A percentile compares a stretch with the other conserved stretches of the same genome.
Conservation (phyloP, 2,797 vertebrate genomes). For the Falco berigora region DNA sequence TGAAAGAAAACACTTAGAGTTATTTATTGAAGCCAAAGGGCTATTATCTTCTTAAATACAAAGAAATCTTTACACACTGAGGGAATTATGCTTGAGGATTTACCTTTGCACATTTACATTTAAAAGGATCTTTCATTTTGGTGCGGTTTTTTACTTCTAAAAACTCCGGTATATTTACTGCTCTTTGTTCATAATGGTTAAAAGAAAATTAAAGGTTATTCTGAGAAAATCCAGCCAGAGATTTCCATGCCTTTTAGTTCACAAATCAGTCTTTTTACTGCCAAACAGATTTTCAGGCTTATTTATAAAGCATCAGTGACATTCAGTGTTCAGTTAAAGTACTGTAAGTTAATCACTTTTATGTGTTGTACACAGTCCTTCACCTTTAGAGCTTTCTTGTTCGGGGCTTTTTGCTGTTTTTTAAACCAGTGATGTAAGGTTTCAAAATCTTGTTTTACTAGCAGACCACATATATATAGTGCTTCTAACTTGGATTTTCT, state of each 20-base stretch:
- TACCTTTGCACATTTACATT: background rate
- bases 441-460: background rate
- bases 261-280: background rate
- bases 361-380: background rate
- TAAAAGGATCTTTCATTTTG: background rate
- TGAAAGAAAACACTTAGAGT: constrained; percentile 24
- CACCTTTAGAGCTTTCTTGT: background rate
- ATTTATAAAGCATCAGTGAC: constrained; percentile 15
- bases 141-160: background rate
- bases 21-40: constrained; percentile 36
- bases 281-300: background rate
- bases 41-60: constrained; percentile 40
- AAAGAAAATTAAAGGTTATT: constrained; percentile 11
- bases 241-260: background rate
- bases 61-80: background rate
- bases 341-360: background rate
- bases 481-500: background rate
- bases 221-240: background rate
- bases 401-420: background rate
- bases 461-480: fast-evolving
- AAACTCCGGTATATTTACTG: background rate
- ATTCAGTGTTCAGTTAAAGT: constrained; percentile 2
- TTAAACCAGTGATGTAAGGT: background rate
- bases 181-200: background rate
- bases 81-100: constrained; percentile 22